Evolutionary conservation across 2,113 vertebrate genomes (phyloP), one percentile per base, ranked within the genome.

Genomic region (Ammospiza nelsoni): DNA sequence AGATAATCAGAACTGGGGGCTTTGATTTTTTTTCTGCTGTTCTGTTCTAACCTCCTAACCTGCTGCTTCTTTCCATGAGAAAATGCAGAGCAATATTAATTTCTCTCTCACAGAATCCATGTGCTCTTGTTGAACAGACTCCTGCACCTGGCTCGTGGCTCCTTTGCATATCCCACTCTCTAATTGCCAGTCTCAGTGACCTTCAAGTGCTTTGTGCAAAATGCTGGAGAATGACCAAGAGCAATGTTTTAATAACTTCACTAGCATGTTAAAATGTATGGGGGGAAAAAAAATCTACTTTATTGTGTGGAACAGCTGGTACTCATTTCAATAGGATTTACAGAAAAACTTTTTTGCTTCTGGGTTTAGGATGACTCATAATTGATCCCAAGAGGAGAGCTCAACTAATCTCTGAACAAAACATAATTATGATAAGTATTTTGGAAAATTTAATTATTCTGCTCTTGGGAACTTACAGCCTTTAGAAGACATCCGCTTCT

Each of bases 391-490:
- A 78, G 91, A 81, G 96, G 43, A 62, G 46, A 78, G 58, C 51
- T 67, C 72, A 90, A 75, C 75, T 91, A 91, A 96, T 97, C 92
- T 94, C 69, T 25, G 87, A 92, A 96, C 74, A 95, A 95, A 97
- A 94, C 59, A 93, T 94, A 89, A 94, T 95, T 93, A 90, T 66
- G 48, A 44, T 75, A 94, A 93, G 87, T 94, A 95, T 97, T 97
- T 96, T 96, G 89, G 87, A 97, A 97, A 96, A 96, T 84, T 89
- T 90, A 93, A 97, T 95, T 91, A 93, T 96, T 96, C 52, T 61
- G 37, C 86, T 69, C 33, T 59, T 74, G 94, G 94, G 94, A 96
- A 79, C 85, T 72, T 19, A 6, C 12, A 68, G 41, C 39, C 65
- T 91, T 95, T 86, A 65, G 69, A 94, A 94, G 41, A 57, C 35